phyloP scores from a whole-genome alignment of 2,797 vertebrate genomes.

The Eulemur albifrons region DNA sequence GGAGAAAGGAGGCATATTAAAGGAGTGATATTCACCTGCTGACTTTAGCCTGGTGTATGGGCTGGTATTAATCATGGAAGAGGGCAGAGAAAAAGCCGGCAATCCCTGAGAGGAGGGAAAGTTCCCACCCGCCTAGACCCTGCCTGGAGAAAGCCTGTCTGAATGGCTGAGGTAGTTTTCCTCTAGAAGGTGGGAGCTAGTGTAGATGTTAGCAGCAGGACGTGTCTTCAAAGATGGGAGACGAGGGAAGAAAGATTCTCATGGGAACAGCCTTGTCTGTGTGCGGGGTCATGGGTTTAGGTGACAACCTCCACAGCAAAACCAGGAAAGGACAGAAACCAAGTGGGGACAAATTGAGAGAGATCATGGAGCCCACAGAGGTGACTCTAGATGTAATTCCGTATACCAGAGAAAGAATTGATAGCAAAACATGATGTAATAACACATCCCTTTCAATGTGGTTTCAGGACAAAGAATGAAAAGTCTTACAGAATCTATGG shows the following conservation, averaged over 20 bases:
- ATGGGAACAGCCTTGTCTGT: not conserved
- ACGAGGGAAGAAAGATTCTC: not conserved
- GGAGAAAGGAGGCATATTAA: not conserved
- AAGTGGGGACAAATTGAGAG: not conserved
- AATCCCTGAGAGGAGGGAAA: not conserved
- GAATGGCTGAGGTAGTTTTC: not conserved
- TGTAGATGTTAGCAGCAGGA: not conserved
- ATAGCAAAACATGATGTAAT: not conserved
- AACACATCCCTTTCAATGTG: not conserved
- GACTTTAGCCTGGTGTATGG: not conserved
- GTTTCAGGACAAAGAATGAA: conserved; percentile 15
- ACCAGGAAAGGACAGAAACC: not conserved
- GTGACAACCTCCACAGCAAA: not conserved
- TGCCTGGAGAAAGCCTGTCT: not conserved
- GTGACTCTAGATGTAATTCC: not conserved
- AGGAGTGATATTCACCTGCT: not conserved
- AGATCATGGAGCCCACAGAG: not conserved
- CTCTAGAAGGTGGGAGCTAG: not conserved
- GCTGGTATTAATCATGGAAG: not conserved
- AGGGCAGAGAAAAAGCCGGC: not conserved
- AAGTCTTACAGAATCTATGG: not conserved
- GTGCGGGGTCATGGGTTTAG: not conserved
- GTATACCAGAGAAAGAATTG: not conserved
- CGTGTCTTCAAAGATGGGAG: not conserved
- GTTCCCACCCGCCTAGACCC: not conserved